Evolutionary conservation across 2,888 invertebrate genomes (phyloP).

Genomic region (Clepsis dumicolana): DNA sequence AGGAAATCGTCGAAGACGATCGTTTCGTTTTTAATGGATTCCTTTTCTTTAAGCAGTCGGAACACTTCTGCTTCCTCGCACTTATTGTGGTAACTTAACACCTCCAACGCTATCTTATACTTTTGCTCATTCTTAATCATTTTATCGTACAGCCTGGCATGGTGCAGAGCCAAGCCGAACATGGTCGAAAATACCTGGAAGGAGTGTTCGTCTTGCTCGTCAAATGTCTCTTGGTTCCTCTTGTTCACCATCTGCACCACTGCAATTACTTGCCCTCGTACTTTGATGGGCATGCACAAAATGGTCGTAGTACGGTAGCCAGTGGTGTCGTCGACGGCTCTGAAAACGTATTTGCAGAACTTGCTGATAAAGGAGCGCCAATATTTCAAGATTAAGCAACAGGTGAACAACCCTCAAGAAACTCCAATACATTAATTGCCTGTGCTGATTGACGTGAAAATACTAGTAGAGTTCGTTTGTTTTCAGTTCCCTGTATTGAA

Average conservation of each 20-base stretch:
- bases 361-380: too few species aligned
- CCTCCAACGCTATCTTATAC: constrained; percentile 92
- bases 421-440: too few species aligned
- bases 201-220: constrained; percentile 90
- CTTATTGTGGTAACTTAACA: constrained; percentile 93
- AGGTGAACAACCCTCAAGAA: too few species aligned
- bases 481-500: too few species aligned
- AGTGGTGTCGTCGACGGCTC: constrained; percentile 88
- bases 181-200: constrained; percentile 95
- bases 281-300: constrained; percentile 95
- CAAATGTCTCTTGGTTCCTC: constrained; percentile 82
- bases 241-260: constrained; percentile 96
- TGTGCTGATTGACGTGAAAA: too few species aligned
- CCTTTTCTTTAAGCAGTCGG: constrained; percentile 56
- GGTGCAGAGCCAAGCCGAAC: constrained; percentile 94
- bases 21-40: constrained; percentile 36
- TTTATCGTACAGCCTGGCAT: constrained; percentile 94
- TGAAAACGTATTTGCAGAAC: too few species aligned
- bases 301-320: constrained; percentile 91
- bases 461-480: too few species aligned
- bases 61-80: constrained; percentile 90
- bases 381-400: too few species aligned
- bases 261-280: constrained; percentile 91
- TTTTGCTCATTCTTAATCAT: constrained; percentile 94
- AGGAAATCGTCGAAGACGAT: constrained; percentile 86